phyloP scores from a whole-genome alignment of 2,113 vertebrate species.

The Pygoscelis adeliae region DNA sequence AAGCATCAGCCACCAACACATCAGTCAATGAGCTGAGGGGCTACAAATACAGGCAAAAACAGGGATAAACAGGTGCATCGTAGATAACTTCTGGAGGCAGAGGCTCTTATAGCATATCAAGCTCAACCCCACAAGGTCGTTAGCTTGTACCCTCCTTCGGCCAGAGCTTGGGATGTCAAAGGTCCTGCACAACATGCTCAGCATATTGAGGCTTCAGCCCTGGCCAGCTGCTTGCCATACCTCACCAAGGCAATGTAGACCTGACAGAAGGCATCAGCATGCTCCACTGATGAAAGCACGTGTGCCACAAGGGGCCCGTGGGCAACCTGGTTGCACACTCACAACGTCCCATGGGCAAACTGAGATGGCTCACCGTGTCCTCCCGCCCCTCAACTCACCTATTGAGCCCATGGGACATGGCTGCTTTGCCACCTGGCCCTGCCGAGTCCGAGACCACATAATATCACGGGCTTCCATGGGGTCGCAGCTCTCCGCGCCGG shows the following conservation, averaged over 20 bases:
- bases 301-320: background rate
- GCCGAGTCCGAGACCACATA: constrained; percentile 91
- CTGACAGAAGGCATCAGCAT: background rate
- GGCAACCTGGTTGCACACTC: accelerated
- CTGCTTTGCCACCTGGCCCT: constrained; percentile 85
- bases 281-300: background rate
- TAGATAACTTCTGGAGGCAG: background rate
- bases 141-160: background rate
- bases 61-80: accelerated
- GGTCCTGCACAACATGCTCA: background rate
- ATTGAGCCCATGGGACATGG: constrained; percentile 88
- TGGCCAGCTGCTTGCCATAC: background rate
- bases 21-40: background rate
- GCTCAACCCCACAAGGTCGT: background rate
- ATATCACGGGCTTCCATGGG: constrained; percentile 86
- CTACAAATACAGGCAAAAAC: background rate
- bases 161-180: background rate
- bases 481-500: constrained; percentile 85
- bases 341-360: accelerated
- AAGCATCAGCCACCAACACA: background rate
- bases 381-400: constrained; percentile 67
- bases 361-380: accelerated
- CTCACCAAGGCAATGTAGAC: background rate
- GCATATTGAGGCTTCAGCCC: background rate
- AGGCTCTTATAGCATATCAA: background rate